phyloP scores from a whole-genome alignment of 1,140 invertebrate genomes.

The Aphelinus certus region DNA sequence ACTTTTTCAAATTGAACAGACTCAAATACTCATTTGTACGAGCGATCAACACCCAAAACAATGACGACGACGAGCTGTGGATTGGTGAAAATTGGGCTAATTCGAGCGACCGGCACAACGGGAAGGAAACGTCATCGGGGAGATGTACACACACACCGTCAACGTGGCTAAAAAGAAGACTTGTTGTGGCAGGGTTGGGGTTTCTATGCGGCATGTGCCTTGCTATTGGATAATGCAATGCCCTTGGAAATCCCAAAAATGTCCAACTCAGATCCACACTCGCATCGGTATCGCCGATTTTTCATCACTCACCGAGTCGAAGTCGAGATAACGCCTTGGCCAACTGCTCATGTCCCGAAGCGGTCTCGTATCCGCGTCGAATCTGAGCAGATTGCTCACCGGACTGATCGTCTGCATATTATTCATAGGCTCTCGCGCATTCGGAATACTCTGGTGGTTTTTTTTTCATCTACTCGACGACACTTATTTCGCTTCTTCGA shows the following conservation, averaged over 20 bases:
- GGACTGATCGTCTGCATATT: neutral
- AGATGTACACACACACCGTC: too few relatives aligned
- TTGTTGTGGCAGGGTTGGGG: constrained; percentile 65
- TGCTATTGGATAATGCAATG: constrained; percentile 59
- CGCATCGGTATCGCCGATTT: too few relatives aligned
- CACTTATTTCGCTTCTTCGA: too few relatives aligned
- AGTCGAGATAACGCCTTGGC: constrained; percentile 27
- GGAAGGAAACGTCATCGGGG: too few relatives aligned
- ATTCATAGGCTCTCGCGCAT: too few relatives aligned
- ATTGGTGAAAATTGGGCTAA: too few relatives aligned
- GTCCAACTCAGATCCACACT: constrained; percentile 52
- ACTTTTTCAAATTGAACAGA: too few relatives aligned
- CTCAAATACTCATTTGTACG: too few relatives aligned
- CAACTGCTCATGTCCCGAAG: neutral
- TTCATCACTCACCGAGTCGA: constrained; percentile 34
- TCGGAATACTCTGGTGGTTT: too few relatives aligned
- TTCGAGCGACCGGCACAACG: too few relatives aligned
- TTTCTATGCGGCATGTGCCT: constrained; percentile 68
- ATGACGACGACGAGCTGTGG: neutral
- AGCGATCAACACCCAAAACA: neutral
- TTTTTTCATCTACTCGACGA: too few relatives aligned
- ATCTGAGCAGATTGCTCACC: constrained; percentile 23
- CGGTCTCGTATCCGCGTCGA: constrained; percentile 18
- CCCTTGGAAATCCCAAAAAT: constrained; percentile 67
- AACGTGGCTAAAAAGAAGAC: constrained; percentile 7